Conservation (phyloP, 2,797 vertebrate species). For the Paramormyrops hopkinsi region DNA sequence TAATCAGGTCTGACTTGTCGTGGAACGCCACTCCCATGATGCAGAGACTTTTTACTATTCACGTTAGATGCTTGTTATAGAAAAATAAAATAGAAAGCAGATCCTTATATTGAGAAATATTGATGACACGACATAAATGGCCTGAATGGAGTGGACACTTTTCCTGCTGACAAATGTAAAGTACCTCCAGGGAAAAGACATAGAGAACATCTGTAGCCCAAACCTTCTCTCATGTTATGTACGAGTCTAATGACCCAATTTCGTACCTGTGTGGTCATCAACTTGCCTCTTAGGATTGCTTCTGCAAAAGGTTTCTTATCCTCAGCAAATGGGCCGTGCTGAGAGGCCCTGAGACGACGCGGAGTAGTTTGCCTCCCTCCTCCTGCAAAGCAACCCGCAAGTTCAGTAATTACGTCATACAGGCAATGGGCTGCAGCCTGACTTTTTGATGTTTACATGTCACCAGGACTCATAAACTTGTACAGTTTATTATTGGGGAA, state of each 20-base stretch:
- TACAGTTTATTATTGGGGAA: not conserved
- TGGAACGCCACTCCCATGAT: not conserved
- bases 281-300: not conserved
- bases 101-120: not conserved
- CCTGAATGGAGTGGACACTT: not conserved
- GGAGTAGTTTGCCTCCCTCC: not conserved
- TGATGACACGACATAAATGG: not conserved
- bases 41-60: not conserved
- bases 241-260: not conserved
- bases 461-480: not conserved
- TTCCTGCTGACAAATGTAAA: not conserved
- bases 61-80: not conserved
- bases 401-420: not conserved
- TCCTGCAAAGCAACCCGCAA: not conserved
- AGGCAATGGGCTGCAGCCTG: not conserved
- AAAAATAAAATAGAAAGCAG: not conserved
- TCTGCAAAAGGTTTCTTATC: constrained; percentile 1
- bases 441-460: not conserved
- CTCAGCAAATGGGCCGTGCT: not conserved
- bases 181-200: not conserved
- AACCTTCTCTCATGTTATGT: not conserved
- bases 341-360: not conserved
- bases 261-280: not conserved
- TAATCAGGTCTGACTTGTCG: not conserved
- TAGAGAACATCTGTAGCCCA: not conserved